phyloP scores from a whole-genome alignment of 2,797 vertebrate genomes.

The Falco cherrug region DNA sequence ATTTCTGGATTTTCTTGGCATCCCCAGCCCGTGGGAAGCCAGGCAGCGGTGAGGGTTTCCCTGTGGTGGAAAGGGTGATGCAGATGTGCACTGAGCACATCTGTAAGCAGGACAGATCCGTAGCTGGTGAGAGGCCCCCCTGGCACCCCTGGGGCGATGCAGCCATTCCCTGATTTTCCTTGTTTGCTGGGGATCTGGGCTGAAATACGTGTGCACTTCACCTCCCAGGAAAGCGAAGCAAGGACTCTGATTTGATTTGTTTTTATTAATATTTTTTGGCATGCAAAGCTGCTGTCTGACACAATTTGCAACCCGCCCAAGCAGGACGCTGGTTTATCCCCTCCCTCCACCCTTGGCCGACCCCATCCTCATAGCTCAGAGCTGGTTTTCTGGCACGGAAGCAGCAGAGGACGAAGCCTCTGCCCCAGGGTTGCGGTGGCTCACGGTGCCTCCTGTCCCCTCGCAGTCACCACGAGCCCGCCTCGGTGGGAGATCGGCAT shows the following conservation, averaged over 20 bases:
- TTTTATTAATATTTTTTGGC: neutral
- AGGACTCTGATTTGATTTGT: rapidly evolving
- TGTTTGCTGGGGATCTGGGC: neutral
- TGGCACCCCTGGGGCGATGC: rapidly evolving
- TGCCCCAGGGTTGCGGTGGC: rapidly evolving
- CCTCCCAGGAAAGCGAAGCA: neutral
- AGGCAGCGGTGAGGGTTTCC: neutral
- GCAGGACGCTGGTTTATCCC: rapidly evolving
- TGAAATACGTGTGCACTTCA: rapidly evolving
- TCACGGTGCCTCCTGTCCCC: neutral
- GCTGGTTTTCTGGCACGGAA: rapidly evolving
- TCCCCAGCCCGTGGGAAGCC: rapidly evolving
- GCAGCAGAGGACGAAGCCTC: neutral
- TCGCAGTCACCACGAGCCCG: slow-evolving; percentile 70
- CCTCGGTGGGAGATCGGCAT: slow-evolving; percentile 92
- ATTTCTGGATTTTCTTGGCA: neutral
- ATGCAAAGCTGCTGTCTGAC: neutral
- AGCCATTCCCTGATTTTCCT: rapidly evolving
- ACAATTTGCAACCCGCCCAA: rapidly evolving
- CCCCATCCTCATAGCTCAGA: rapidly evolving
- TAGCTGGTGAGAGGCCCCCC: neutral
- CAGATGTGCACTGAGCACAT: neutral
- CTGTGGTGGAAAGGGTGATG: neutral
- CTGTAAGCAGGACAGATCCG: rapidly evolving
- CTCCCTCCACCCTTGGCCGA: rapidly evolving